Percentiles rank a stretch among this genome's conserved stretches.
Conservation (phyloP, 2,113 vertebrate genomes). For the Vidua chalybeata region DNA sequence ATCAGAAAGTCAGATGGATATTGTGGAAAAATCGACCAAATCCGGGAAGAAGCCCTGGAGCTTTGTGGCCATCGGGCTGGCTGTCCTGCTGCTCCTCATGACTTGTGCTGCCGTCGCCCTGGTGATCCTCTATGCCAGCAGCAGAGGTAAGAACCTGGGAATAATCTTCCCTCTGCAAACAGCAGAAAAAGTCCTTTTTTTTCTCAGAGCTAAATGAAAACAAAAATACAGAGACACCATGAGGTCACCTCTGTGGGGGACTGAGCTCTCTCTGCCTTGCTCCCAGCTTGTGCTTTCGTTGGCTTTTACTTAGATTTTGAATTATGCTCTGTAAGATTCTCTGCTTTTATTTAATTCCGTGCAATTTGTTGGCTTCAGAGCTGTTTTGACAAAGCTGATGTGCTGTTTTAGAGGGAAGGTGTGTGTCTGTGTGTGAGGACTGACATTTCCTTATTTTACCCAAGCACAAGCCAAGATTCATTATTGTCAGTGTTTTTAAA, state of each 20-base stretch:
- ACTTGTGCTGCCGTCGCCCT: conserved; percentile 85
- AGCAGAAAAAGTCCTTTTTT: not conserved
- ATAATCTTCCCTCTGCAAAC: not conserved
- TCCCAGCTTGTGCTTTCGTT: not conserved
- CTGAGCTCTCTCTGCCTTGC: not conserved
- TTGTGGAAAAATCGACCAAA: conserved; percentile 86
- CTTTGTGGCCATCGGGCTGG: conserved; percentile 80
- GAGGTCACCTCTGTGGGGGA: not conserved
- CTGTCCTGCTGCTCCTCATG: conserved; percentile 83
- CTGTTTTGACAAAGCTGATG: not conserved
- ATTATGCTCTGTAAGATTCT: not conserved
- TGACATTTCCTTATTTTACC: not conserved
- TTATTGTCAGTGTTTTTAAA: not conserved
- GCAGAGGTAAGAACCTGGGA: conserved; percentile 74
- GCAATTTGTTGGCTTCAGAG: not conserved
- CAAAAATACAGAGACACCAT: not conserved
- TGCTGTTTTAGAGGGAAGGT: not conserved
- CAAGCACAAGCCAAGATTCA: not conserved
- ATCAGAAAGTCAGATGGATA: conserved; percentile 90
- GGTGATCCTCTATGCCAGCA: conserved; percentile 83
- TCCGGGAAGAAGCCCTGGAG: conserved; percentile 79
- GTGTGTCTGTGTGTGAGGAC: not conserved
- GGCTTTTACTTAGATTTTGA: not conserved
- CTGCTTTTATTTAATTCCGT: not conserved
- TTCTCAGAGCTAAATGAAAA: not conserved